phyloP scores from a whole-genome alignment of 2,888 invertebrate genomes.

The Gortyna flavago region DNA sequence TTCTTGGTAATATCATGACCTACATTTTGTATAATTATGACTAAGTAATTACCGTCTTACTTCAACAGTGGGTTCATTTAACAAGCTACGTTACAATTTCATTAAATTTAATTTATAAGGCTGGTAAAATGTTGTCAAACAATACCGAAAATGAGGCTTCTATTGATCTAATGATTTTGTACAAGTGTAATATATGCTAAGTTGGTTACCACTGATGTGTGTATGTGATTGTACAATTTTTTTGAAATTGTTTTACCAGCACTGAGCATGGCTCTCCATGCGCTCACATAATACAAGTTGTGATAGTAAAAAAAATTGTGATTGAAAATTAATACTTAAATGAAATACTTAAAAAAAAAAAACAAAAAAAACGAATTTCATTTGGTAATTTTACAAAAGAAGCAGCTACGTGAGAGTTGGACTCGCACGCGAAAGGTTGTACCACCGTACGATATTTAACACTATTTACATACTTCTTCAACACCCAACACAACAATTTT shows the following conservation, averaged over 20 bases:
- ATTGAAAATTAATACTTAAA: no score
- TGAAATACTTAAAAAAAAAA: no score
- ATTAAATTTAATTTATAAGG: constrained; percentile 16
- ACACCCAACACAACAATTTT: no score
- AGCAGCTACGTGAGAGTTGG: no score
- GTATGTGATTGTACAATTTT: background rate
- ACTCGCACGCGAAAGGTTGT: no score
- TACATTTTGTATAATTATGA: constrained; percentile 43
- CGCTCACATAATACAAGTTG: no score
- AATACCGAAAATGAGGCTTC: background rate
- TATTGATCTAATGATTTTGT: background rate
- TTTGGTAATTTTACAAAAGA: no score
- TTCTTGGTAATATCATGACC: constrained; percentile 50
- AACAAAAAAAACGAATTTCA: no score
- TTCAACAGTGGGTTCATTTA: constrained; percentile 44
- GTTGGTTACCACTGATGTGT: background rate
- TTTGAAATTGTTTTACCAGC: background rate
- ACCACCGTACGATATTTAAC: no score
- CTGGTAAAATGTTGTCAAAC: background rate
- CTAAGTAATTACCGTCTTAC: constrained; percentile 49
- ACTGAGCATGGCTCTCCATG: no score
- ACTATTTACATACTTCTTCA: no score
- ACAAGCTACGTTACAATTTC: constrained; percentile 18
- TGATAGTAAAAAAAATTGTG: no score
- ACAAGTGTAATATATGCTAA: background rate